Evolutionary conservation across 2,888 invertebrate species (phyloP).

Genomic region (Drosophila meridionalis): DNA sequence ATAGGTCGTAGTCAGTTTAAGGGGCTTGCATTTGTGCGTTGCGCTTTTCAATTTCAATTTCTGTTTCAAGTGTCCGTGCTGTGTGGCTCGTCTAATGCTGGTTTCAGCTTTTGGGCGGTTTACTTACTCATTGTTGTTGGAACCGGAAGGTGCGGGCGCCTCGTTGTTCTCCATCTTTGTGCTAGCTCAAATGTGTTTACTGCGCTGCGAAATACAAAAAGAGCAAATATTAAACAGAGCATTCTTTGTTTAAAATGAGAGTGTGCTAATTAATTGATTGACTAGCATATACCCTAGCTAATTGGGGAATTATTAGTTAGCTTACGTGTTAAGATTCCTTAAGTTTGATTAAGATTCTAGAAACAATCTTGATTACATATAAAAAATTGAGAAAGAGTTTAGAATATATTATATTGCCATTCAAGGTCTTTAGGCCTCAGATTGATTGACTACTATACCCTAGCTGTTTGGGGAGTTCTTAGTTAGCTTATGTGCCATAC

Average conservation of each 20-base stretch:
- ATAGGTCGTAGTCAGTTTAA: not conserved
- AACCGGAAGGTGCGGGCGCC: constrained; percentile 69
- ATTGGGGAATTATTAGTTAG: not conserved
- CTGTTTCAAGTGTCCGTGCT: not conserved
- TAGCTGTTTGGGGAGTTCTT: not conserved
- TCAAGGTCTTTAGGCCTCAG: no score
- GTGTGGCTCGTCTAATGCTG: not conserved
- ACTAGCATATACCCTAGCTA: constrained; percentile 1
- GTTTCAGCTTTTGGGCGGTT: not conserved
- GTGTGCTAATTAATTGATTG: not conserved
- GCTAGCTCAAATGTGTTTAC: constrained; percentile 15
- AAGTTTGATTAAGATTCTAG: not conserved
- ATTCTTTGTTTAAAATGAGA: not conserved
- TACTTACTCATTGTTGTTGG: constrained; percentile 75
- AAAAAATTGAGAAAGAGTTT: no score
- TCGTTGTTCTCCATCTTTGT: constrained; percentile 73
- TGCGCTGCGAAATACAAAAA: constrained; percentile 18
- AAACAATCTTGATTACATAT: no score
- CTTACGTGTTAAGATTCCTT: not conserved
- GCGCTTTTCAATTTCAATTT: constrained; percentile 25
- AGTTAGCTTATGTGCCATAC: not conserved
- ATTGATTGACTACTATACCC: constrained; percentile 2
- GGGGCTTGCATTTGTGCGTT: constrained; percentile 25
- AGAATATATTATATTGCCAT: no score
- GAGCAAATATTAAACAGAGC: constrained; percentile 2